These are phyloP conservation scores for Lepus timidus DNA, from an alignment of 2,113 vertebrate genomes.

Conservation along the genomic window DNA sequence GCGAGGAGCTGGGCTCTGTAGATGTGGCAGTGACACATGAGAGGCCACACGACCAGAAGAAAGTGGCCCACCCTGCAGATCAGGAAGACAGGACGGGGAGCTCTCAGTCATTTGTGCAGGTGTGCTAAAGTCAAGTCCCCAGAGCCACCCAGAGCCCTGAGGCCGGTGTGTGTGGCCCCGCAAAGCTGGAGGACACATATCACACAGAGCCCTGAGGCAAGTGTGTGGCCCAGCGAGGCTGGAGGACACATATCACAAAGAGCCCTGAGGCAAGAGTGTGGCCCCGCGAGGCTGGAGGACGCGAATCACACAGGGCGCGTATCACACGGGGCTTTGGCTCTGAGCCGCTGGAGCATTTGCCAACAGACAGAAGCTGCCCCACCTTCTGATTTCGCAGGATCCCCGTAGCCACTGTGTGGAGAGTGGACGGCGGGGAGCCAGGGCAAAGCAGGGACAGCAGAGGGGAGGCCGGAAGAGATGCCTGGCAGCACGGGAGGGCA, in stretches of 20 bases:
- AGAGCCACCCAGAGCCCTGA: background rate
- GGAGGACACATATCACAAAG: too few species aligned
- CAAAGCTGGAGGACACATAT: background rate
- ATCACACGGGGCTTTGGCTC: background rate
- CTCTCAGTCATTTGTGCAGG: background rate
- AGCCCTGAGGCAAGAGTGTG: too few species aligned
- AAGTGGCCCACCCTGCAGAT: background rate
- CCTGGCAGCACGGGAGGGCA: accelerated
- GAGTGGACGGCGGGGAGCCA: background rate
- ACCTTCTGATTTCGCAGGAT: background rate
- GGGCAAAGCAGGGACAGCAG: background rate
- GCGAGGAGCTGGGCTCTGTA: background rate
- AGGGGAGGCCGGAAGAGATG: background rate
- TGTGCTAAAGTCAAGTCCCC: background rate
- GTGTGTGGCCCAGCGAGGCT: background rate
- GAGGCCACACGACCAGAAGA: background rate
- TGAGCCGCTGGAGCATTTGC: background rate
- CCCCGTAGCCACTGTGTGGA: background rate
- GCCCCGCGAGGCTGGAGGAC: background rate
- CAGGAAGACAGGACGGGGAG: background rate
- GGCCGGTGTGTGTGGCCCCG: too few species aligned
- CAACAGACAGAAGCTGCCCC: background rate
- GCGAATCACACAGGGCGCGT: too few species aligned
- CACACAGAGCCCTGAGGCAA: background rate
- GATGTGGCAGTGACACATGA: background rate